A percentile compares a stretch with the other conserved stretches of the same genome.
phyloP scores from a whole-genome alignment of 2,888 invertebrate species.

The Cinara cedri region DNA sequence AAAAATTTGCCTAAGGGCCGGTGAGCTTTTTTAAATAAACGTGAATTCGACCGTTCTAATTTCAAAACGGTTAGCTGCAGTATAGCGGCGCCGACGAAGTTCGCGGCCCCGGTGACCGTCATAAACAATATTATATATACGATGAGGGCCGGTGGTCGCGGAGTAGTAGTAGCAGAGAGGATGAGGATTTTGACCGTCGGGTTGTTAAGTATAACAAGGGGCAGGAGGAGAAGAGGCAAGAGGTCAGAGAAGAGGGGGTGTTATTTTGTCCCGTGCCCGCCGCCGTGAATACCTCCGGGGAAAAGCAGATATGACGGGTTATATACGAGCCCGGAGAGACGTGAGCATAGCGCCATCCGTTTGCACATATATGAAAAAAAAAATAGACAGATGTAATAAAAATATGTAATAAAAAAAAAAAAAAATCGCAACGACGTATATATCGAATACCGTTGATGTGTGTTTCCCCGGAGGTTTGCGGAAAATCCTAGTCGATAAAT shows the following conservation, averaged over 20 bases:
- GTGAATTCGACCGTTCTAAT: constrained; percentile 9
- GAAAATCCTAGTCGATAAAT: constrained; percentile 45
- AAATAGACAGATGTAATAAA: constrained; percentile 40
- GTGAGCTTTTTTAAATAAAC: background rate
- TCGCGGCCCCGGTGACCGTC: constrained; percentile 14
- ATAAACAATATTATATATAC: background rate
- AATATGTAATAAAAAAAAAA: constrained; percentile 42
- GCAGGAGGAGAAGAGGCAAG: background rate
- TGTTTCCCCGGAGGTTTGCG: constrained; percentile 30
- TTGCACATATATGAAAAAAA: constrained; percentile 3
- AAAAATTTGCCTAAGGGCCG: background rate
- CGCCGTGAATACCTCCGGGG: constrained; percentile 38
- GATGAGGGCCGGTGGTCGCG: background rate
- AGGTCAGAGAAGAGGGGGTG: background rate
- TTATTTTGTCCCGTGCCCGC: constrained; percentile 27
- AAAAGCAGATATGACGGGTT: constrained; percentile 47
- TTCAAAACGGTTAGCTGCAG: constrained; percentile 1
- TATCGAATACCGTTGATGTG: constrained; percentile 48
- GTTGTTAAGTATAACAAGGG: no score
- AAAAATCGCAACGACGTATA: constrained; percentile 13
- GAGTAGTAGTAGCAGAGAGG: background rate
- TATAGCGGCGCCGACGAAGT: constrained; percentile 1
- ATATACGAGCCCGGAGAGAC: constrained; percentile 50
- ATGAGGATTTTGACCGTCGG: background rate
- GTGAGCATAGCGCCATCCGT: constrained; percentile 35